Evolutionary conservation across 2,113 vertebrate species (phyloP).

Genomic region (Pelecanoides urinatrix): DNA sequence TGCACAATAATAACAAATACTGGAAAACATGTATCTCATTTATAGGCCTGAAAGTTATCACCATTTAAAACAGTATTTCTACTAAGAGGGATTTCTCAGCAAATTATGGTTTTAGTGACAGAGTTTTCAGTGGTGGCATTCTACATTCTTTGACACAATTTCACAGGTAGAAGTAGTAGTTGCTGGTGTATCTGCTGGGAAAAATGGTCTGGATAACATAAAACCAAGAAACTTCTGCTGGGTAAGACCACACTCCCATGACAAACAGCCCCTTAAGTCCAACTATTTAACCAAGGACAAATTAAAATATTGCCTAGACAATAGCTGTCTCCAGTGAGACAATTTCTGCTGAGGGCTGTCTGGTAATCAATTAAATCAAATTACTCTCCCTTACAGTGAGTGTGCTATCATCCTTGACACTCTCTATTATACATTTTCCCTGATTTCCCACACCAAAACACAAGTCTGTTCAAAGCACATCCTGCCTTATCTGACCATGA

Average conservation of each 20-base stretch:
- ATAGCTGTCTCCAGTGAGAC: not conserved
- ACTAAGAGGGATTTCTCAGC: not conserved
- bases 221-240: not conserved
- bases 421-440: not conserved
- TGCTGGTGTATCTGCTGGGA: not conserved
- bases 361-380: not conserved
- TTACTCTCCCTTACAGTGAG: not conserved
- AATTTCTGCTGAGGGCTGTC: not conserved
- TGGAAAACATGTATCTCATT: not conserved
- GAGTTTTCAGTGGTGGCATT: not conserved
- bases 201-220: not conserved
- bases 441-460: not conserved
- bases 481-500: not conserved
- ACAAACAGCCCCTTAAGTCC: not conserved
- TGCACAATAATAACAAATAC: not conserved
- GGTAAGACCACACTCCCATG: not conserved
- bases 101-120: not conserved
- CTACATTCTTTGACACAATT: not conserved
- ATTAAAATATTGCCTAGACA: not conserved
- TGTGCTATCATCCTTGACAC: too few relatives aligned
- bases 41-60: not conserved
- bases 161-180: not conserved
- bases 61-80: not conserved
- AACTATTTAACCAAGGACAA: not conserved
- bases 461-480: not conserved